phyloP scores from a whole-genome alignment of 2,888 invertebrate species.

The Dynastes tityus region DNA sequence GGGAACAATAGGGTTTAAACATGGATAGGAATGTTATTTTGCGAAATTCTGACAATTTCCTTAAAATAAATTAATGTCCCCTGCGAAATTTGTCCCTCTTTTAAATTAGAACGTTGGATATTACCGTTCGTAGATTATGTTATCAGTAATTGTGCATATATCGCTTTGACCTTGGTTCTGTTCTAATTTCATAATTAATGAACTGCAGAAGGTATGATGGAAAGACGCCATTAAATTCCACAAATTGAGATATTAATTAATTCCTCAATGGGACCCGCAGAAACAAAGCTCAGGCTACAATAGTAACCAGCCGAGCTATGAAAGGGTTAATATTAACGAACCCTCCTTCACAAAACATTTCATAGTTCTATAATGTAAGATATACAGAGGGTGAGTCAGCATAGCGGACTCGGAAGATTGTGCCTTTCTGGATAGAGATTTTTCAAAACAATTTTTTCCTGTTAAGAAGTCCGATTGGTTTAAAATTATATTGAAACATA shows the following conservation, averaged over 20 bases:
- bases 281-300: constrained; percentile 5
- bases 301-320: neutral
- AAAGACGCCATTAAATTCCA: neutral
- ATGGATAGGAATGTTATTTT: too few species aligned
- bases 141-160: constrained; percentile 2
- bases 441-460: too few species aligned
- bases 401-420: too few species aligned
- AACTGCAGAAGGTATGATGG: neutral
- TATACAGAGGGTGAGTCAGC: too few species aligned
- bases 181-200: constrained; percentile 8
- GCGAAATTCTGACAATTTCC: neutral
- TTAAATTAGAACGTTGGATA: too few species aligned
- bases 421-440: too few species aligned
- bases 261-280: neutral
- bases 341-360: neutral
- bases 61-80: constrained; percentile 4
- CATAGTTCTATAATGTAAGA: neutral
- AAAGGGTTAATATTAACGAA: constrained; percentile 9
- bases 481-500: too few species aligned
- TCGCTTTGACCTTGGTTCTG: neutral
- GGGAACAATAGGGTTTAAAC: constrained; percentile 53
- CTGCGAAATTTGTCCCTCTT: neutral
- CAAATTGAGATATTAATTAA: constrained; percentile 26
- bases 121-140: too few species aligned
- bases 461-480: too few species aligned